Conservation (phyloP, 53 echinoderm and acorn worm genomes). For the Hippasteria phrygiana region DNA sequence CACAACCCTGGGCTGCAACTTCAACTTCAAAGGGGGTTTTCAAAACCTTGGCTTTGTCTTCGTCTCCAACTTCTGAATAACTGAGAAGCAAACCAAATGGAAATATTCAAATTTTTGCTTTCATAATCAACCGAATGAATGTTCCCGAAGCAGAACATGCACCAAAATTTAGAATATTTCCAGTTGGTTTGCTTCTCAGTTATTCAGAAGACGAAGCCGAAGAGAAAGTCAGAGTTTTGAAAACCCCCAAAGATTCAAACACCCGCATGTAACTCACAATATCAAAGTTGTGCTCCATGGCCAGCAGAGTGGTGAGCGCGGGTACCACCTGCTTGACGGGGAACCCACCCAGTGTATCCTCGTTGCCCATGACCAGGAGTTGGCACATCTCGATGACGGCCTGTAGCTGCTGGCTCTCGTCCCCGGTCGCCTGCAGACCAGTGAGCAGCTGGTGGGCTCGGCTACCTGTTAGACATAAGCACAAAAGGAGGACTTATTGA, state of each 20-base stretch:
- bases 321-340: slow-evolving; percentile 99
- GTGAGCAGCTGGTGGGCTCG: slow-evolving; percentile 97
- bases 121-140: no score
- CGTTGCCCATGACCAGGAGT: slow-evolving; percentile 98
- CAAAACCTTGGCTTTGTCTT: no score
- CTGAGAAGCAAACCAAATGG: no score
- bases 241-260: background rate
- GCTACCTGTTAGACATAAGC: slow-evolving; percentile 70
- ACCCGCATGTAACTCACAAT: slow-evolving; percentile 75
- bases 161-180: no score
- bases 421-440: slow-evolving; percentile 93
- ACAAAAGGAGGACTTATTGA: background rate
- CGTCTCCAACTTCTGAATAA: no score
- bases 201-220: no score
- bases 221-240: no score
- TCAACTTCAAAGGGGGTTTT: no score
- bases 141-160: no score
- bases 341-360: slow-evolving; percentile 98
- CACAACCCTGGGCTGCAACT: no score
- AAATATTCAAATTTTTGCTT: no score
- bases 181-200: no score
- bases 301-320: slow-evolving; percentile 89
- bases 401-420: slow-evolving; percentile 99
- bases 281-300: slow-evolving; percentile 99
- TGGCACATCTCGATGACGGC: slow-evolving; percentile 99